A percentile compares a stretch with the other conserved stretches of the same genome.
Evolutionary conservation across 2,113 vertebrate species (phyloP).

Genomic region (Cyphomyrus discorhynchus): DNA sequence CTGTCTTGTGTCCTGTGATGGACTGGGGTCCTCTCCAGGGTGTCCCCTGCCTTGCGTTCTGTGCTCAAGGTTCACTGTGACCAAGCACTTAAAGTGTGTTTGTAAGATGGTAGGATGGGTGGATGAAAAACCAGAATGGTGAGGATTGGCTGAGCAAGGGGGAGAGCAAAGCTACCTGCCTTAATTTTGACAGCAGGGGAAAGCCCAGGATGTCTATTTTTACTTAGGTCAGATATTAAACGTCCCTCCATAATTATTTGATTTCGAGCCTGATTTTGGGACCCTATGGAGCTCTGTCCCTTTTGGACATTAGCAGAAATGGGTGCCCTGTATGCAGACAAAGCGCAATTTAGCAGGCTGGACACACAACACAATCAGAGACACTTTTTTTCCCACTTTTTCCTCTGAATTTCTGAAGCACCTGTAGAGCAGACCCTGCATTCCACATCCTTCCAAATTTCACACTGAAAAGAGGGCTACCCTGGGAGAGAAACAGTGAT

Average conservation of each 20-base stretch:
- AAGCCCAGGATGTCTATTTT: not conserved
- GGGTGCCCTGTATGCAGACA: not conserved
- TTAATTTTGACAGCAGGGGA: not conserved
- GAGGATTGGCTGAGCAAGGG: not conserved
- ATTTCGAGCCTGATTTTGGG: not conserved
- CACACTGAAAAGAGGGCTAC: not conserved
- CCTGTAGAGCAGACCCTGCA: not conserved
- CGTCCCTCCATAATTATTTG: not conserved
- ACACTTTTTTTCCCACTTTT: not conserved
- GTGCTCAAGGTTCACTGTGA: not conserved
- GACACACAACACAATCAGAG: not conserved
- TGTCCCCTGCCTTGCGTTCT: not conserved
- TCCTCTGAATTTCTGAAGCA: not conserved
- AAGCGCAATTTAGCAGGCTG: not conserved
- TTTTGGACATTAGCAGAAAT: not conserved
- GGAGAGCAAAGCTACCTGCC: not conserved
- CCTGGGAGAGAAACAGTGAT: not conserved
- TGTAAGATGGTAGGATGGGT: not conserved
- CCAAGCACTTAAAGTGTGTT: not conserved
- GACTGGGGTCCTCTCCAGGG: too few relatives aligned
- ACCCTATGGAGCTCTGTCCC: not conserved
- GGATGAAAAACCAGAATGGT: not conserved
- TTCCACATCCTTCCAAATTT: not conserved
- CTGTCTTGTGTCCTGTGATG: not conserved
- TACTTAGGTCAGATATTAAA: not conserved